A percentile compares a stretch with the other conserved stretches of the same genome.
phyloP scores from a whole-genome alignment of 2,888 invertebrate genomes.

The Diaperis boleti region DNA sequence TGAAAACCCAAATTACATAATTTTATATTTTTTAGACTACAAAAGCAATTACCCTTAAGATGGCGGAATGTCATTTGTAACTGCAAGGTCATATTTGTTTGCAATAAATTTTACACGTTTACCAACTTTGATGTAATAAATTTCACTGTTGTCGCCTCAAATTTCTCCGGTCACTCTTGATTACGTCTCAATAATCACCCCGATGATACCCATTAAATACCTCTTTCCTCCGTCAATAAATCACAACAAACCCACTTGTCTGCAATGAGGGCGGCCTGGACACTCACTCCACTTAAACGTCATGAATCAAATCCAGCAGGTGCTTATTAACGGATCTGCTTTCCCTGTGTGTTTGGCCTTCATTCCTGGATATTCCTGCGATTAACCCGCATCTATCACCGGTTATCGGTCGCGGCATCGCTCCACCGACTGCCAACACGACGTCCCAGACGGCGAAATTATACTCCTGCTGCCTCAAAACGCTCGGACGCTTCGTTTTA shows the following conservation, averaged over 20 bases:
- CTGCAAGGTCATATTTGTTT: too few relatives aligned
- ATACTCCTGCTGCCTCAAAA: slow-evolving; percentile 13
- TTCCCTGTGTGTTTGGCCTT: slow-evolving; percentile 40
- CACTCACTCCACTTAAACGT: slow-evolving; percentile 59
- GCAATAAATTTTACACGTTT: too few relatives aligned
- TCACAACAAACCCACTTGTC: slow-evolving; percentile 28
- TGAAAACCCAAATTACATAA: too few relatives aligned
- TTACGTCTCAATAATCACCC: too few relatives aligned
- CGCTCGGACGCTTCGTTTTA: neutral
- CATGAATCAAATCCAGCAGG: slow-evolving; percentile 63
- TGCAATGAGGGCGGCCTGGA: slow-evolving; percentile 54
- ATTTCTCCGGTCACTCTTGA: too few relatives aligned
- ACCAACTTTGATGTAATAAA: too few relatives aligned
- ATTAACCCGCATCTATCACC: slow-evolving; percentile 39
- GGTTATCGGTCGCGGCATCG: slow-evolving; percentile 35
- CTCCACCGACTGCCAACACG: neutral
- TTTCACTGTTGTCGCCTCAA: too few relatives aligned
- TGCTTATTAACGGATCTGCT: slow-evolving; percentile 59
- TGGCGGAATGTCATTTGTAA: too few relatives aligned
- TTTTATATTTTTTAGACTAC: too few relatives aligned
- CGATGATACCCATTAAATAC: too few relatives aligned
- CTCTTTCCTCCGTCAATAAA: too few relatives aligned
- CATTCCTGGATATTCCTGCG: slow-evolving; percentile 39
- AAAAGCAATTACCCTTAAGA: too few relatives aligned
- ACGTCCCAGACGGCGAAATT: slow-evolving; percentile 8